Evolutionary conservation across 1,140 invertebrate genomes (phyloP).

Genomic region (Apis mellifera): Amel_HAv3.1 CM009939.2:9539001-9539500

Average conservation of each 20-base stretch:
- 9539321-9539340: slow-evolving; percentile 73
- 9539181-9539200: slow-evolving; percentile 46
- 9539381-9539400: not conserved
- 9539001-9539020: slow-evolving; percentile 62
- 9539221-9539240: slow-evolving; percentile 64
- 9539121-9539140: slow-evolving; percentile 68
- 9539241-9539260: slow-evolving; percentile 69
- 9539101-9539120: slow-evolving; percentile 76
- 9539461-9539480: not conserved
- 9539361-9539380: not conserved
- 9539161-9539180: not conserved
- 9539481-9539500: not conserved
- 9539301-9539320: slow-evolving; percentile 74
- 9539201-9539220: slow-evolving; percentile 62
- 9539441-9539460: not conserved
- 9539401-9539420: too few species aligned
- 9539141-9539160: slow-evolving; percentile 48
- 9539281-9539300: slow-evolving; percentile 59
- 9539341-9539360: slow-evolving; percentile 16
- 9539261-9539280: slow-evolving; percentile 54
- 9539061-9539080: slow-evolving; percentile 82
- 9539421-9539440: slow-evolving; percentile 5
- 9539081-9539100: slow-evolving; percentile 76
- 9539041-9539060: slow-evolving; percentile 79
- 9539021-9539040: slow-evolving; percentile 60